Evolutionary conservation across 2,888 invertebrate genomes (phyloP).

Genomic region (Limnephilus rhombicus): DNA sequence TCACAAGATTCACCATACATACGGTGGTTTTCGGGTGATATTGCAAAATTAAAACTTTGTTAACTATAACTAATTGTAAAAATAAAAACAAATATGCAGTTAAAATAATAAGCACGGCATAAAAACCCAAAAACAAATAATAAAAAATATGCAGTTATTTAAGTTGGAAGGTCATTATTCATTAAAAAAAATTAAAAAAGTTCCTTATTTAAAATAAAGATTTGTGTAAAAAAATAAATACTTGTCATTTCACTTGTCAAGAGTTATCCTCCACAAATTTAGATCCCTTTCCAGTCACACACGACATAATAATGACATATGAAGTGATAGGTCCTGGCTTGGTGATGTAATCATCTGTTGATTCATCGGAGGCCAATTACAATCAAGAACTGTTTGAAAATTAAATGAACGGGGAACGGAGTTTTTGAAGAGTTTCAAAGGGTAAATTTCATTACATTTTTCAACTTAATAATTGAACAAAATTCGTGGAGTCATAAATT

Average conservation of each 20-base stretch:
- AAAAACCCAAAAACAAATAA: no score
- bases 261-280: not conserved
- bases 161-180: no score
- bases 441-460: not conserved
- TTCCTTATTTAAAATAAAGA: no score
- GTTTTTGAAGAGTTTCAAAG: not conserved
- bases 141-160: no score
- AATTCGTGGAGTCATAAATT: not conserved
- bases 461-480: not conserved
- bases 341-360: constrained; percentile 3
- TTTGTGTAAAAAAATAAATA: no score
- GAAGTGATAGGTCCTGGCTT: not conserved
- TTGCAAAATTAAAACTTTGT: no score
- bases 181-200: no score
- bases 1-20: no score
- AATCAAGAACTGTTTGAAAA: constrained; percentile 26
- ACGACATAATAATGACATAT: not conserved
- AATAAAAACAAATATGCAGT: no score
- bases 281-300: not conserved
- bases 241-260: not conserved
- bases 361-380: constrained; percentile 33
- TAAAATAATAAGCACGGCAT: no score
- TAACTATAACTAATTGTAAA: no score
- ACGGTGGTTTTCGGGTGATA: no score
- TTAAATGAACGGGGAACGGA: not conserved